A percentile compares a stretch with the other conserved stretches of the same genome.
These are phyloP conservation scores for Hyposoter didymator DNA, from an alignment of 2,888 invertebrate genomes.

Conservation along the genomic window DNA sequence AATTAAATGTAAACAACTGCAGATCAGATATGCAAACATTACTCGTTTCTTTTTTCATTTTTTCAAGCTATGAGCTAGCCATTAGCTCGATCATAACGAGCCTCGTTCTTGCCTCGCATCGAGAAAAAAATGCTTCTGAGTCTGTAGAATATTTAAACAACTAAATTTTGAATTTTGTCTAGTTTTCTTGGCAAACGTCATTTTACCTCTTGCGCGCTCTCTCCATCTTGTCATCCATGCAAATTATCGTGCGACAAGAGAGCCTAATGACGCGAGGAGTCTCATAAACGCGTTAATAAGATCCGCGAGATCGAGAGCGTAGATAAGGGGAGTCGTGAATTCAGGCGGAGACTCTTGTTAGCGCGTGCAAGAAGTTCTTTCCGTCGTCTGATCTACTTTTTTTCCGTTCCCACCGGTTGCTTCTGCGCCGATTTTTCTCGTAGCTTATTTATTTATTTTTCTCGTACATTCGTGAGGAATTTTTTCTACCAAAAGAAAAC, in stretches of 20 bases:
- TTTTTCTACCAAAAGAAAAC: too few relatives aligned
- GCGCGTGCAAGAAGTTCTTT: slow-evolving; percentile 11
- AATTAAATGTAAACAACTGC: slow-evolving; percentile 53
- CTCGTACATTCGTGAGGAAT: neutral
- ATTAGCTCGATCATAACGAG: neutral
- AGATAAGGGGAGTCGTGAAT: slow-evolving; percentile 49
- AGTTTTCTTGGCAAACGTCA: neutral
- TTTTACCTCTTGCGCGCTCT: neutral
- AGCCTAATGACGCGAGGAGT: slow-evolving; percentile 61
- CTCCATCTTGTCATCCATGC: slow-evolving; percentile 27
- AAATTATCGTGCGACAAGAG: slow-evolving; percentile 60
- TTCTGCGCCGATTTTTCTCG: neutral
- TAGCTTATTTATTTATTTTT: slow-evolving; percentile 1
- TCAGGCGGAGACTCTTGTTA: slow-evolving; percentile 20
- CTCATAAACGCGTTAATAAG: slow-evolving; percentile 56
- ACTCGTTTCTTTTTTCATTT: slow-evolving; percentile 2
- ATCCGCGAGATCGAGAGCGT: slow-evolving; percentile 62
- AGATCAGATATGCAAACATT: slow-evolving; percentile 33
- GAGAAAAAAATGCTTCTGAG: slow-evolving; percentile 11
- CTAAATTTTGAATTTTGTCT: neutral
- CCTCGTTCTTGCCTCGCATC: neutral
- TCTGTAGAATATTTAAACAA: neutral
- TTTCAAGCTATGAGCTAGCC: neutral
- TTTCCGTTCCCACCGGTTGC: neutral
- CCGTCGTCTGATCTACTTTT: slow-evolving; percentile 11